Base-by-base conservation (phyloP, 2,797 vertebrate genomes). In the Octomys mimax region DNA sequence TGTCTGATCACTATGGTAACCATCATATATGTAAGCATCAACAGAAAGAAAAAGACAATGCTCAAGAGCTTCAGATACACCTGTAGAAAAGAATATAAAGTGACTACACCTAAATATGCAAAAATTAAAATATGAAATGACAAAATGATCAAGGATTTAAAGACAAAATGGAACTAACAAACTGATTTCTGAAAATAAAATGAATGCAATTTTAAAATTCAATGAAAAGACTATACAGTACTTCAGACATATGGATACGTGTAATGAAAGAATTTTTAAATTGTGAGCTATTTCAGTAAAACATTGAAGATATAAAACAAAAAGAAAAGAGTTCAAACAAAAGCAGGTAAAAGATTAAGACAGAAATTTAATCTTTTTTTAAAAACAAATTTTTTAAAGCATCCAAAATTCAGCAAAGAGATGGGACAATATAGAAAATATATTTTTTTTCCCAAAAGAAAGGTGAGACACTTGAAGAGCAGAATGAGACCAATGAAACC, bases 221-320 rank as follows among this genome's bases (percentile, higher is more conserved):
- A 86, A 12, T 39, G 4, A 57, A 57, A 28, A 71, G 6, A 39
- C 71, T 94, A 64, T 78, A 61, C 0, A 87, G 5, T 22, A 54
- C 0, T 46, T 94, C 64, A 39, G 9, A 52, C 52, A 92, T 42
- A 11, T 59, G n/a, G 3, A 21, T 54, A 86, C 18, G 39, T 26
- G 5, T 39, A 68, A 64, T 70, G 4, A 94, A 87, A 61, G 11
- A 85, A 59, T 18, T 61, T 86, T 19, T 73, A 46, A 77, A 52
- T 12, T 89, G 1, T n/a, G 46, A 52, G 3, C 28, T 78, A 79
- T 84, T 91, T 92, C 33, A 82, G 49, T 59, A 75, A 94, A 95
- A 66, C 62, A 66, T 33, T 87, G 10, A 71, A 77, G 10, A 79
- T 28, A 6, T 8, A 87, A 28, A 39, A 21, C 5, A 66, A 57